Percentiles rank a stretch among this genome's conserved stretches.
Conservation (phyloP, 2,888 invertebrate species). For the Peribatodes rhomboidaria region DNA sequence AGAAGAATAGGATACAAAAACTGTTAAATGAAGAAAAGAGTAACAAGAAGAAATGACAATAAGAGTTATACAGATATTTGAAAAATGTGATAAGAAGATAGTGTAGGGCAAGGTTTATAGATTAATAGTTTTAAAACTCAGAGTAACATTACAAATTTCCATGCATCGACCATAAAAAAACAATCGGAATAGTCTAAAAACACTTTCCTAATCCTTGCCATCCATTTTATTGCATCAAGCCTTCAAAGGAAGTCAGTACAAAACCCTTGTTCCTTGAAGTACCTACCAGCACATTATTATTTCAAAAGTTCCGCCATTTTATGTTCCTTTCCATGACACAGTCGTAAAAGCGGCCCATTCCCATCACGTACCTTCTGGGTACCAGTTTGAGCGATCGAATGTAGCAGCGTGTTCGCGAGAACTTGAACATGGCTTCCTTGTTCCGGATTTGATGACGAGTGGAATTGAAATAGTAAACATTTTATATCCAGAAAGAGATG, state of each 20-base stretch:
- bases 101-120: no score
- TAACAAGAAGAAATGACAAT: no score
- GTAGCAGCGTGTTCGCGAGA: conserved; percentile 46
- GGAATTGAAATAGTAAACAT: not conserved
- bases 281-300: conserved; percentile 28
- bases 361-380: conserved; percentile 54
- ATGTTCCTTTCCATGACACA: conserved; percentile 50
- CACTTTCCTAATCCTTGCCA: not conserved
- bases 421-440: conserved; percentile 45
- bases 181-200: not conserved
- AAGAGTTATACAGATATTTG: no score
- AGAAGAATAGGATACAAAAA: no score
- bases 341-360: conserved; percentile 55
- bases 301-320: conserved; percentile 36
- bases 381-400: conserved; percentile 57
- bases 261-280: conserved; percentile 17
- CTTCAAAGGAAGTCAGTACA: not conserved
- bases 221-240: not conserved
- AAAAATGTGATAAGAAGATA: no score
- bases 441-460: conserved; percentile 39
- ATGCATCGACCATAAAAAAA: not conserved
- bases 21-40: no score
- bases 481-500: no score
- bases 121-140: not conserved
- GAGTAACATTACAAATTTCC: not conserved